phyloP scores from a whole-genome alignment of 2,797 vertebrate genomes.

The Macrochelys suwanniensis region DNA sequence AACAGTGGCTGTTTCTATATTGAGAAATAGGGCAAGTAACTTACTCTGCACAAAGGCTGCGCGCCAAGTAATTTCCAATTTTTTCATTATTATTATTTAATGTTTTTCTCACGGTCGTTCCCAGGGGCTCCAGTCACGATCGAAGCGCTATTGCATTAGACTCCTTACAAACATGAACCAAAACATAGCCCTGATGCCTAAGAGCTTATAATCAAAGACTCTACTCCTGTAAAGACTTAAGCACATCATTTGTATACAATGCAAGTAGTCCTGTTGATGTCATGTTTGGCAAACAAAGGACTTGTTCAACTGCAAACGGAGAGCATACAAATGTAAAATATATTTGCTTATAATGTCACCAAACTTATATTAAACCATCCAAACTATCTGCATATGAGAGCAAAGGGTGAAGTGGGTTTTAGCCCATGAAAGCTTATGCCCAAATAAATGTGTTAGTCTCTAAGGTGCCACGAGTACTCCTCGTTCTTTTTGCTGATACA shows the following conservation, averaged over 20 bases:
- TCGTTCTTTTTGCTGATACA: no score
- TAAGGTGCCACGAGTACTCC: no score
- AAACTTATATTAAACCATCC: conserved; percentile 56
- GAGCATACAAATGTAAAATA: background rate
- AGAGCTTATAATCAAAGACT: background rate
- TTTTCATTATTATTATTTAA: background rate
- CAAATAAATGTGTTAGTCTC: no score
- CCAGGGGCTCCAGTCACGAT: background rate
- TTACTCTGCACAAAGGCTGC: background rate
- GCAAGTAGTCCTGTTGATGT: background rate
- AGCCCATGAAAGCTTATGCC: no score
- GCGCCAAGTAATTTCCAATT: background rate
- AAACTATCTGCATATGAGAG: conserved; percentile 11
- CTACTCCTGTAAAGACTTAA: background rate
- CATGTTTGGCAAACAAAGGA: conserved; percentile 11
- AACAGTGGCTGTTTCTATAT: background rate
- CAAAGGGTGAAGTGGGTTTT: background rate
- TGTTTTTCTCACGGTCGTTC: background rate
- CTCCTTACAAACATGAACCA: background rate
- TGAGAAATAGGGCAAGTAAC: background rate
- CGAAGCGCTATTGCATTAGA: background rate
- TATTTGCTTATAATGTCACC: conserved; percentile 30
- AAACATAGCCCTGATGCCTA: background rate
- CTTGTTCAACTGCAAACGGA: background rate
- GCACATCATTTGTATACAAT: background rate